Conservation (phyloP, 2,113 vertebrate genomes). For the Casuarius casuarius region DNA sequence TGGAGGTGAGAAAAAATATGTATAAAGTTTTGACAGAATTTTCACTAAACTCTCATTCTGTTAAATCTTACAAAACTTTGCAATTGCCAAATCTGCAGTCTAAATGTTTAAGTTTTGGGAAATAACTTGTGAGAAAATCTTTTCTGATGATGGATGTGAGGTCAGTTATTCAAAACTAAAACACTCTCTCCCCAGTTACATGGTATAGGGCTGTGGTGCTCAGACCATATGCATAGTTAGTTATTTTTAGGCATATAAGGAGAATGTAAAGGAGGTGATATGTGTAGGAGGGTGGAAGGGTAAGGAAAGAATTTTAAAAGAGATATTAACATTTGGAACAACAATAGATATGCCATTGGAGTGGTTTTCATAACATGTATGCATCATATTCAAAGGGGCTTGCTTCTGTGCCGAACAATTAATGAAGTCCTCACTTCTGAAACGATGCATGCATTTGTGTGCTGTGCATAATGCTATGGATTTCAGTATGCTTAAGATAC, state of each 20-base stretch:
- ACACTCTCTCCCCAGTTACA: constrained; percentile 23
- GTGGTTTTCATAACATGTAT: background rate
- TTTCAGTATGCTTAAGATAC: constrained; percentile 40
- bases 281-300: constrained; percentile 60
- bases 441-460: background rate
- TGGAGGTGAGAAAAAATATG: background rate
- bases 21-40: background rate
- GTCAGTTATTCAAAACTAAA: constrained; percentile 47
- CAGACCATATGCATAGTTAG: constrained; percentile 66
- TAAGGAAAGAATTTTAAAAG: constrained; percentile 34
- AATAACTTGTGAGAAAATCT: background rate
- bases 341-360: constrained; percentile 21
- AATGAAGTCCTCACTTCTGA: constrained; percentile 9
- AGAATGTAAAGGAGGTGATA: constrained; percentile 67
- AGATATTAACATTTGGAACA: constrained; percentile 26
- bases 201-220: constrained; percentile 62
- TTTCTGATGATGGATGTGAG: constrained; percentile 41
- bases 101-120: background rate
- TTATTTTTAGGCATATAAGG: constrained; percentile 66
- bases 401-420: background rate
- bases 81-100: background rate
- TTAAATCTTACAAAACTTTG: background rate
- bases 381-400: background rate
- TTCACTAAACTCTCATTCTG: background rate
- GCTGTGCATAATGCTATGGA: background rate